Conservation (phyloP, 2,113 vertebrate genomes). For the human (Homo sapiens) region DNA sequence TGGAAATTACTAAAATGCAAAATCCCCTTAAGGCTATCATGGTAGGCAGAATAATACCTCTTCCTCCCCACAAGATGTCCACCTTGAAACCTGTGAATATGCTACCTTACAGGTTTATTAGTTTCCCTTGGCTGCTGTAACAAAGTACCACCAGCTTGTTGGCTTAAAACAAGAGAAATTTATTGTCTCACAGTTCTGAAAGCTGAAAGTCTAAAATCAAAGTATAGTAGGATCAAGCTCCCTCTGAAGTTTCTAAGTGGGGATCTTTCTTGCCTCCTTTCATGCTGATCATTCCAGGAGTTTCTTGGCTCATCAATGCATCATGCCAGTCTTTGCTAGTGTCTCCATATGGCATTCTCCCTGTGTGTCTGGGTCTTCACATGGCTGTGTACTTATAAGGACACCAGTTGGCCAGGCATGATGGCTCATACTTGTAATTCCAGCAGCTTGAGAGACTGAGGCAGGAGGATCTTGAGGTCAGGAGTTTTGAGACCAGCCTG, state of each 20-base stretch:
- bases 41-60: background rate
- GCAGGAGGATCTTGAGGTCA: too few species aligned
- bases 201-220: background rate
- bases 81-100: background rate
- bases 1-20: background rate
- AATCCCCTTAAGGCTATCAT: background rate
- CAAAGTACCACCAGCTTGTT: background rate
- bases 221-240: background rate
- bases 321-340: background rate
- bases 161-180: background rate
- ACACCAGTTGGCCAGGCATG: background rate
- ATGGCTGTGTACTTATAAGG: background rate
- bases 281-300: background rate
- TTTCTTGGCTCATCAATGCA: background rate
- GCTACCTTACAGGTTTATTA: too few species aligned
- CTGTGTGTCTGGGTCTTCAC: rapidly evolving
- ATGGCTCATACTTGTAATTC: too few species aligned
- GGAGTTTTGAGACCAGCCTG: too few species aligned
- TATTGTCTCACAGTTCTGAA: background rate
- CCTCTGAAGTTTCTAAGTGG: background rate
- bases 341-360: too few species aligned
- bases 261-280: background rate
- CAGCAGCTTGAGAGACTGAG: too few species aligned
- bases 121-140: background rate
- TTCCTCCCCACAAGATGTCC: background rate